Evolutionary conservation across 1,140 invertebrate genomes (phyloP), one percentile per base, ranked within the genome.

Genomic region (Drosophila kepulauana): DNA sequence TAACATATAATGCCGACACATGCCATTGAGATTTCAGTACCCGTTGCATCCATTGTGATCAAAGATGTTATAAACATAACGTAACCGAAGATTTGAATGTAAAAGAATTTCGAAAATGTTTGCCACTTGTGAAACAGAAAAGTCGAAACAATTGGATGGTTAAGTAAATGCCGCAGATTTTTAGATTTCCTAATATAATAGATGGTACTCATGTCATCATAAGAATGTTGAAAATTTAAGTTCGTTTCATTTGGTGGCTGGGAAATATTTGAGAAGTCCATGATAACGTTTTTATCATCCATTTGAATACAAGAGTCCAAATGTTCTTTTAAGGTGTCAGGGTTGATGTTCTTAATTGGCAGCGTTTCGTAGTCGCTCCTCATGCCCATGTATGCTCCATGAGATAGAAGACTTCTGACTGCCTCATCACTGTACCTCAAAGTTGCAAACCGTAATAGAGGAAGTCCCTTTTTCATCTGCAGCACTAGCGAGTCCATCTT

Each of bases 381-480:
- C 13, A 16, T 35, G 28, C 58, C 58, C 43, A 61, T 30, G 33
- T 61, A 61, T n/a, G 58, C 58, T 5, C 58, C 58, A 4, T 30
- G 11, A 10, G 1, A 1, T 8, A 61, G 2, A 1, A 61, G 43
- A 1, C 0, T 1, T n/a, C 16, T 46, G 4, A 48, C 11, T 1
- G 25, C 43, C 4, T 5, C 28, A 11, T 61, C 58, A 48, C 11
- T 61, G 8, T 0, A 0, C 3, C 30, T 11, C 4, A 8, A 10
- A 0, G 43, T 28, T 4, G 58, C 58, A 33, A 16, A 15, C 5
- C 15, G 3, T 10, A 61, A n/a, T 1, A 35, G 7, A 5, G 58
- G 8, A 6, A 10, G 2, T 48, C 28, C 28, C 0, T 5, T 0
- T 0, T 13, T 16, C 8, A 15, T 48, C 45, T 1, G 13, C 43